Percentiles rank a stretch among this genome's conserved stretches.
Conservation (phyloP, 1,140 invertebrate species). For the Pissodes strobi region DNA sequence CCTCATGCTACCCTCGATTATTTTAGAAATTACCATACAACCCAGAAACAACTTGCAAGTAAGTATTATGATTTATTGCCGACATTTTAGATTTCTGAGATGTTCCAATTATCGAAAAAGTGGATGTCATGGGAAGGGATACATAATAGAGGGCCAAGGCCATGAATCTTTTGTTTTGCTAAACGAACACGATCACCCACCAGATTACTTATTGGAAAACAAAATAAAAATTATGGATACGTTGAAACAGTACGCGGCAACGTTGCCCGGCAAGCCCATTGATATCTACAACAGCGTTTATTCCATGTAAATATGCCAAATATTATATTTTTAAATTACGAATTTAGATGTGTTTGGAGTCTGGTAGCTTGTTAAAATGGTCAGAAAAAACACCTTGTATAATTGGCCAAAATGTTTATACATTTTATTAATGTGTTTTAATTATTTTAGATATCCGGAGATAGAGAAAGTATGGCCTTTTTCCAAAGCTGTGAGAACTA, state of each 20-base stretch:
- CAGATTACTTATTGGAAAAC: constrained; percentile 19
- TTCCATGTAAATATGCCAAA: constrained; percentile 16
- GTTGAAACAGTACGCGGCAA: constrained; percentile 21
- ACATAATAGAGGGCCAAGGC: constrained; percentile 15
- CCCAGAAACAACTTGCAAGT: no score
- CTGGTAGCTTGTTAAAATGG: no score
- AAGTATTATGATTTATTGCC: no score
- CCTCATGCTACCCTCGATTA: no score
- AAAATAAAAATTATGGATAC: constrained; percentile 14
- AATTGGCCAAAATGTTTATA: background rate
- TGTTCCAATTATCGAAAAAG: constrained; percentile 17
- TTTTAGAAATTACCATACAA: no score
- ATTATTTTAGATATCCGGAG: constrained; percentile 34
- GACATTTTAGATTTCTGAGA: constrained; percentile 12
- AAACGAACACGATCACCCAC: constrained; percentile 19
- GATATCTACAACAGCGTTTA: constrained; percentile 28
- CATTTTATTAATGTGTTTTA: background rate
- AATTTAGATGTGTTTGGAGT: no score
- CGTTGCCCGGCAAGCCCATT: constrained; percentile 13
- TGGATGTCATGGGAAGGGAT: constrained; percentile 17
- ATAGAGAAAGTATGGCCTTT: constrained; percentile 31
- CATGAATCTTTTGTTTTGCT: constrained; percentile 17
- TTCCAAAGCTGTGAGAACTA: constrained; percentile 10
- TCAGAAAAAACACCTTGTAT: no score
- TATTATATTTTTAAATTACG: constrained; percentile 1